phyloP scores from a whole-genome alignment of 1,140 invertebrate species.

The Drosophila carrolli region DNA sequence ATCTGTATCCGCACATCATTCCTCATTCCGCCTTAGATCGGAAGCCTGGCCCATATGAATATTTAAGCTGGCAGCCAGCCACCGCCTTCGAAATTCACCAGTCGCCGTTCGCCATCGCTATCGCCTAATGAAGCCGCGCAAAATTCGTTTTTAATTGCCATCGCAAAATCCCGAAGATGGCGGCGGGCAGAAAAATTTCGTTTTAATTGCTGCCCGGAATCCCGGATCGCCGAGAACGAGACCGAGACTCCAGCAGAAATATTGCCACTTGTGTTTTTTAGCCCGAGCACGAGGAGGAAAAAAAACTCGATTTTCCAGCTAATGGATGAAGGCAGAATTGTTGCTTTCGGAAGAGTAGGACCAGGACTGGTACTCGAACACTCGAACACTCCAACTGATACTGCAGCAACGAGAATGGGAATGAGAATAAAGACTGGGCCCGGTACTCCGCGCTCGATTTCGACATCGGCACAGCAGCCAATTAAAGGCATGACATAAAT shows the following conservation, averaged over 20 bases:
- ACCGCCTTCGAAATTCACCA: slow-evolving; percentile 29
- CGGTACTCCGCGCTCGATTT: slow-evolving; percentile 22
- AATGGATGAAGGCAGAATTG: slow-evolving; percentile 72
- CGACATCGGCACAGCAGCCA: slow-evolving; percentile 81
- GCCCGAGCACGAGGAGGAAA: slow-evolving; percentile 21
- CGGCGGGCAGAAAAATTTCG: slow-evolving; percentile 71
- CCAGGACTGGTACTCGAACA: slow-evolving; percentile 2
- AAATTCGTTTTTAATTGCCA: slow-evolving; percentile 82
- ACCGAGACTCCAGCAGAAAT: slow-evolving; percentile 43
- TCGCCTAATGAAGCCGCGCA: slow-evolving; percentile 75
- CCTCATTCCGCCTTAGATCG: slow-evolving; percentile 25
- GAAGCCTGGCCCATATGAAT: slow-evolving; percentile 69
- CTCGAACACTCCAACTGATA: slow-evolving; percentile 11
- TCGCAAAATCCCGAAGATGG: slow-evolving; percentile 74
- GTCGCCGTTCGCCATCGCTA: slow-evolving; percentile 17
- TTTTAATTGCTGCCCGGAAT: slow-evolving; percentile 69
- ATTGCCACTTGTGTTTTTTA: slow-evolving; percentile 78
- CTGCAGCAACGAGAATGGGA: slow-evolving; percentile 18
- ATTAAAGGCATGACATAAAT: slow-evolving; percentile 84
- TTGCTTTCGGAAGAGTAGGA: slow-evolving; percentile 46
- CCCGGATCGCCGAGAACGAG: slow-evolving; percentile 10
- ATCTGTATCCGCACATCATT: slow-evolving; percentile 46
- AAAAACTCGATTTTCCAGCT: slow-evolving; percentile 79
- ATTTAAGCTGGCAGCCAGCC: slow-evolving; percentile 65
- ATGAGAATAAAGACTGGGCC: slow-evolving; percentile 18